A percentile compares a stretch with the other conserved stretches of the same genome.
Evolutionary conservation across 2,113 vertebrate genomes (phyloP).

Genomic region (Oenanthe melanoleuca): DNA sequence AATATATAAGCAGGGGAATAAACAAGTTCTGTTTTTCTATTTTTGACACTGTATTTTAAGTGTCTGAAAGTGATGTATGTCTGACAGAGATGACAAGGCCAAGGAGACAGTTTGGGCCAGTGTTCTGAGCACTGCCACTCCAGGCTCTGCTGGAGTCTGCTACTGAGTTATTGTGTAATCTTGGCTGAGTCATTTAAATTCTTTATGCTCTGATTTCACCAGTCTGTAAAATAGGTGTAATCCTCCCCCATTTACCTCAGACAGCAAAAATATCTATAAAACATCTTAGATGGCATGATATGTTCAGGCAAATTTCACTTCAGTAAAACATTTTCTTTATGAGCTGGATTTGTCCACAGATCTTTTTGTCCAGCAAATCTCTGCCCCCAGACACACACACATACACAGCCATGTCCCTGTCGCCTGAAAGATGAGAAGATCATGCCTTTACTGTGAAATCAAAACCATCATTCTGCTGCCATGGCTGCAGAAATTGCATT

Average conservation of each 20-base stretch:
- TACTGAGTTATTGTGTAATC: conserved; percentile 16
- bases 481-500: not conserved
- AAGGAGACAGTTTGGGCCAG: not conserved
- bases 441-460: conserved; percentile 9
- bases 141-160: conserved; percentile 23
- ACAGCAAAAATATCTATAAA: conserved; percentile 50
- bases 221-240: conserved; percentile 47
- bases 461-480: conserved; percentile 27
- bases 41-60: conserved; percentile 24
- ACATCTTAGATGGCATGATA: not conserved
- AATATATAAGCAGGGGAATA: conserved; percentile 52
- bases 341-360: conserved; percentile 18
- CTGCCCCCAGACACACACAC: conserved; percentile 6
- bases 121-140: not conserved
- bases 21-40: conserved; percentile 32
- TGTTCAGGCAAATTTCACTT: not conserved
- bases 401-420: not conserved
- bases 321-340: not conserved
- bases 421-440: conserved; percentile 24
- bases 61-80: not conserved
- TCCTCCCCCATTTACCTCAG: conserved; percentile 45
- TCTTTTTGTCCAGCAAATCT: conserved; percentile 22
- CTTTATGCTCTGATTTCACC: conserved; percentile 39
- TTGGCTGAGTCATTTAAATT: conserved; percentile 44
- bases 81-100: not conserved